These are phyloP conservation scores for Maccullochella peelii DNA, from an alignment of 2,113 vertebrate genomes.

Conservation along the genomic window DNA sequence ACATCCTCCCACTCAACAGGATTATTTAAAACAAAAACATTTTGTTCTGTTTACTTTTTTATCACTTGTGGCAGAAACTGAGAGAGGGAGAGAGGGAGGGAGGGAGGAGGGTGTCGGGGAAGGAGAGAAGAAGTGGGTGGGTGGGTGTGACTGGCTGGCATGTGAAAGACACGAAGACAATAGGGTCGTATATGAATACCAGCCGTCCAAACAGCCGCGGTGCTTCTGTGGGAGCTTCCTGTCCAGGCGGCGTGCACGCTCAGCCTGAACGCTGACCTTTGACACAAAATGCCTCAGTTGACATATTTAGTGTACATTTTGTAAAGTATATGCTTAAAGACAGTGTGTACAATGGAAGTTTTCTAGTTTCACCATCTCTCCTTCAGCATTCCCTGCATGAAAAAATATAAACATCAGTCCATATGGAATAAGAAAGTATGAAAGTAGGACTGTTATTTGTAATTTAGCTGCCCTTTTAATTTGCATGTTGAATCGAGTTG, in stretches of 20 bases:
- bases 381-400: no score
- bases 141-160: constrained; percentile 47
- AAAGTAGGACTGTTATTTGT: not conserved
- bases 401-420: not conserved
- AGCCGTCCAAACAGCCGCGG: constrained; percentile 6
- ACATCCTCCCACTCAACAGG: constrained; percentile 40
- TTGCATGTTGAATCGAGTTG: not conserved
- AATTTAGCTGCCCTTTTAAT: not conserved
- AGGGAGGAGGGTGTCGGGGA: constrained; percentile 12
- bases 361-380: not conserved
- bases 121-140: constrained; percentile 27
- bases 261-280: constrained; percentile 51
- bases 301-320: constrained; percentile 41
- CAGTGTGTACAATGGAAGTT: not conserved
- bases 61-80: constrained; percentile 29
- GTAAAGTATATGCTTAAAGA: constrained; percentile 14
- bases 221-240: constrained; percentile 63
- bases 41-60: constrained; percentile 34
- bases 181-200: constrained; percentile 47
- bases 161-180: constrained; percentile 70
- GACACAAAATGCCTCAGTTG: constrained; percentile 49
- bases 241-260: constrained; percentile 26
- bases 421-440: not conserved
- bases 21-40: constrained; percentile 30
- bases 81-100: constrained; percentile 7